phyloP scores from a whole-genome alignment of 2,113 vertebrate species.

The Baryphthengus martii region DNA sequence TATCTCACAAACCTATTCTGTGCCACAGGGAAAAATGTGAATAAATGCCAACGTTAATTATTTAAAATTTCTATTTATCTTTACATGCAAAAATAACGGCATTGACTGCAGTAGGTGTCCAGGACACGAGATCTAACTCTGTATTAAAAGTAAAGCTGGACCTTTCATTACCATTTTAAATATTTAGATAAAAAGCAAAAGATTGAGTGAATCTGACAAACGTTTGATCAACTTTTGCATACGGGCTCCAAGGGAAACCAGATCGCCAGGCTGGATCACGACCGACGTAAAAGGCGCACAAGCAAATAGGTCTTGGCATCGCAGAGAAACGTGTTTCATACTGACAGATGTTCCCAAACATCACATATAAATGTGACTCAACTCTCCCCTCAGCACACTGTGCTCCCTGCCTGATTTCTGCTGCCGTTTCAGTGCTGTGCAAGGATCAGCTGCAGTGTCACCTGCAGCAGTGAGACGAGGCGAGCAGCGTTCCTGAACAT shows the following conservation, averaged over 20 bases:
- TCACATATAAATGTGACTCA: not conserved
- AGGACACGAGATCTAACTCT: not conserved
- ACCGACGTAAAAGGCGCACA: not conserved
- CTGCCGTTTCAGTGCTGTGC: rapidly evolving
- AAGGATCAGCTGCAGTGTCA: not conserved
- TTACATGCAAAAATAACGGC: not conserved
- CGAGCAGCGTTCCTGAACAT: not conserved
- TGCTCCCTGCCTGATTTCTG: too few species aligned
- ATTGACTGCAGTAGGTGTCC: not conserved
- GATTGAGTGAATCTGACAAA: not conserved
- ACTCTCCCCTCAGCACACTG: not conserved
- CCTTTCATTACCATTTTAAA: not conserved
- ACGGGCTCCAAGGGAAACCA: not conserved
- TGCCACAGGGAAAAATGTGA: not conserved
- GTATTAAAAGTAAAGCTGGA: not conserved
- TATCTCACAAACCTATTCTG: slow-evolving; percentile 43
- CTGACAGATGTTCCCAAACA: not conserved
- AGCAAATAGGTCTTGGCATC: not conserved
- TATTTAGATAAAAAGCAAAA: not conserved
- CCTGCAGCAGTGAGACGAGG: rapidly evolving
- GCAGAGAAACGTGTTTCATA: not conserved
- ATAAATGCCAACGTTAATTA: slow-evolving; percentile 14
- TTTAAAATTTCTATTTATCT: slow-evolving; percentile 8
- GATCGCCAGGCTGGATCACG: not conserved
- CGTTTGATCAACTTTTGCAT: not conserved